Evolutionary conservation across 2,113 vertebrate species (phyloP), one percentile per base, ranked within the genome.

Genomic region (Labeo catla): DNA sequence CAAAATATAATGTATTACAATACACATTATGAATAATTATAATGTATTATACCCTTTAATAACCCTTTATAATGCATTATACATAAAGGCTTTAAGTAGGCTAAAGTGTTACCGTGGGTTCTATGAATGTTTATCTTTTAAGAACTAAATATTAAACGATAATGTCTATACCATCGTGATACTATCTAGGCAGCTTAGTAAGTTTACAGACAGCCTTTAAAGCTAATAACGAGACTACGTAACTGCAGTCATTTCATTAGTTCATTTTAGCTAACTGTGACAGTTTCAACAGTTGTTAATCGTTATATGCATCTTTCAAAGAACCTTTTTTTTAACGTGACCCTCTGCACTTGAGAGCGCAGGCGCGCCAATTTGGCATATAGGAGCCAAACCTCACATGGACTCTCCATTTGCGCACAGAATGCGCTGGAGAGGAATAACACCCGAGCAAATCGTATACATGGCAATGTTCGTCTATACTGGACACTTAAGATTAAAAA

Each of bases 341-440:
- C 3, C 57, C 57, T n/a, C 57, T 61, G 57, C 57, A 66, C 61
- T 34, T 80, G 54, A 81, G 79, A 81, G 87, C 87, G 87, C 87
- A 82, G 61, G 87, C 87, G 83, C 87, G 21, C 72, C 43, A 70
- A 12, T 66, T 74, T 59, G 79, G 23, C 49, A 39, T 82, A 59
- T 39, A 73, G 13, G 39, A 88, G 73, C 78, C n/a, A 76, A 39
- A 78, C 39, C 76, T 12, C 52, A 28, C 16, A 79, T 34, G 45
- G 36, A 65, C 80, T 77, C 65, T 54, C 54, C 66, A 82, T 74
- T 63, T 81, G 80, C 54, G 78, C 50, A 50, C 50, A 50, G 54
- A 36, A 73, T n/a, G 49, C 7, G 50, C 65, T 43, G 19, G 11
- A 39, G 68, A 83, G 34, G 6, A 73, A 4, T 45, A 73, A 10